These are phyloP conservation scores for Meiosimyza platycephala DNA, from an alignment of 2,888 invertebrate species.

Conservation along the genomic window DNA sequence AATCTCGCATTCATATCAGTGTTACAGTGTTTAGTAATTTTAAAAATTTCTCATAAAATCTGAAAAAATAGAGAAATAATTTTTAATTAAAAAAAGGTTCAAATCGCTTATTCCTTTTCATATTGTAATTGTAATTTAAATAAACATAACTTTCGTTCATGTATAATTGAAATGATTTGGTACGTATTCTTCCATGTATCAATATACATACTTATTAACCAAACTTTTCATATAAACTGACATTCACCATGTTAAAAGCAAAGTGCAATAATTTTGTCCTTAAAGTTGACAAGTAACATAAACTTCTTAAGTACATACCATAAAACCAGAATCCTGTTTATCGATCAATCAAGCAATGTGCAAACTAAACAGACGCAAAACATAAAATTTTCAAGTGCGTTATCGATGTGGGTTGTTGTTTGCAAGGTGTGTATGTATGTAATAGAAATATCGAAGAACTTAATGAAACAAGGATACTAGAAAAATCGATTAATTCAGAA, in stretches of 20 bases:
- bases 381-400: constrained; percentile 8
- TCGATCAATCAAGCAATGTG: constrained; percentile 16
- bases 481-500: constrained; percentile 2
- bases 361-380: neutral
- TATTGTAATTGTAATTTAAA: too few species aligned
- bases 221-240: constrained; percentile 22
- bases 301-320: constrained; percentile 17
- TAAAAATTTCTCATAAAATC: too few species aligned
- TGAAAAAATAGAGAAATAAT: too few species aligned
- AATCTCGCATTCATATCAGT: too few species aligned
- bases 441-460: neutral
- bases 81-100: too few species aligned
- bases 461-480: constrained; percentile 14
- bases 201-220: too few species aligned
- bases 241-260: constrained; percentile 11
- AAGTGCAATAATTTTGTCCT: constrained; percentile 30
- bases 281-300: constrained; percentile 41
- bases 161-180: too few species aligned
- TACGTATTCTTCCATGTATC: too few species aligned
- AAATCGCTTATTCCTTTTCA: too few species aligned
- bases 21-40: too few species aligned
- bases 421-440: neutral
- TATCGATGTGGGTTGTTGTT: neutral
- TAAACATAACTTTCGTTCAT: too few species aligned
- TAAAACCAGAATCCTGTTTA: constrained; percentile 9